Evolutionary conservation across 2,888 invertebrate genomes (phyloP), one percentile per base, ranked within the genome.

Genomic region (Hirtodrosophila duncani): DNA sequence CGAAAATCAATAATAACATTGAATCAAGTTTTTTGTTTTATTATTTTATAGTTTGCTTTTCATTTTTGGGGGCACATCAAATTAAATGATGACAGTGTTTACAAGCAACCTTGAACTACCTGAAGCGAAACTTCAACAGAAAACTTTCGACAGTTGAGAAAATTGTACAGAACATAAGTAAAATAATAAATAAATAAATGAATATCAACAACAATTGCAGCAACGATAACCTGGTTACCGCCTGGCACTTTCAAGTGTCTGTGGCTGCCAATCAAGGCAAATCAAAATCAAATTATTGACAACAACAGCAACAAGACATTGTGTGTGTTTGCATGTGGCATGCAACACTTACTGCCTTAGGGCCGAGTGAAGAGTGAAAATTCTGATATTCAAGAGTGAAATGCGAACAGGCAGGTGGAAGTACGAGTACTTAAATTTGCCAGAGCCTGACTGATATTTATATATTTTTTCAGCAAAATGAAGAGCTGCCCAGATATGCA

Each of bases 221-320:
- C n/a, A n/a, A n/a, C n/a, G n/a, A n/a, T n/a, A n/a, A n/a, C n/a
- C n/a, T n/a, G n/a, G n/a, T n/a, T n/a, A n/a, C 23, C 9, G 39
- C 20, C 30, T 38, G 59, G 50, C 75, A 65, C 63, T 79, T 75
- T 66, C 77, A 80, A 72, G 72, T 72, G 80, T 66, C 80, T 80
- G 72, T 72, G 80, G 63, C 80, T 80, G 70, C 59, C 79, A 82
- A 82, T 82, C 75, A 68, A 59, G 52, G 57, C 43, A 59, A 77
- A 77, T 77, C 81, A 63, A 66, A 74, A 63, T 69, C 66, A 68
- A 77, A 77, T 82, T 74, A 82, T 82, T 74, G 81, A 81, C 78
- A 82, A 82, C 80, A 81, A 77, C 58, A 77, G 65, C 78, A 82
- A 75, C 63, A 60, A 71, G 49, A 71, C 29, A 34, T 31, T 51